Evolutionary conservation across 2,888 invertebrate genomes (phyloP).

Genomic region (Oscheius sp.): DNA sequence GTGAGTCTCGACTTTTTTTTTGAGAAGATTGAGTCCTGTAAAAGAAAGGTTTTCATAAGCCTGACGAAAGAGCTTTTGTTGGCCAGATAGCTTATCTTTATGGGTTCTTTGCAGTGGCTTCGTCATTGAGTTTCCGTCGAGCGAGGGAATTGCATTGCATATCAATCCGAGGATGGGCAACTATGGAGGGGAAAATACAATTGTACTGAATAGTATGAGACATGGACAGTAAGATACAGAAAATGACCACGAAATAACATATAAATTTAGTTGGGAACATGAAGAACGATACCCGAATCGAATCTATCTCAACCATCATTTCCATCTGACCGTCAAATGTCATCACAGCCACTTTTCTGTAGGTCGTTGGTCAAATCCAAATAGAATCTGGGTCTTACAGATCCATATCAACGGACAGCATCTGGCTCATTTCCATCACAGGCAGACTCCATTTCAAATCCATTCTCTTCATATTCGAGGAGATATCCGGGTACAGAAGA

Average conservation of each 20-base stretch:
- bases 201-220: conserved; percentile 35
- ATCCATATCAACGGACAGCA: conserved; percentile 40
- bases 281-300: conserved; percentile 27
- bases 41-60: conserved; percentile 9
- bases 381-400: conserved; percentile 14
- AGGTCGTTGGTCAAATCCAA: neutral
- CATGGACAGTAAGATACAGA: conserved; percentile 22
- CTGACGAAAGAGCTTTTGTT: conserved; percentile 17
- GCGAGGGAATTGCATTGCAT: conserved; percentile 36
- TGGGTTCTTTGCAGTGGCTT: conserved; percentile 36
- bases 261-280: conserved; percentile 13
- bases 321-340: conserved; percentile 29
- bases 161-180: conserved; percentile 31
- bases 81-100: conserved; percentile 27
- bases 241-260: too few species aligned
- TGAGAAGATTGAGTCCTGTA: neutral
- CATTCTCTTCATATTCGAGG: conserved; percentile 30
- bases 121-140: conserved; percentile 31
- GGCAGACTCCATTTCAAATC: conserved; percentile 30
- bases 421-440: conserved; percentile 38
- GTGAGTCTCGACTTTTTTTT: conserved; percentile 1
- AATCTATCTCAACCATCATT: conserved; percentile 29
- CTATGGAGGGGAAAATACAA: conserved; percentile 27
- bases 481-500: conserved; percentile 38
- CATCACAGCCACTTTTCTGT: conserved; percentile 31